These are phyloP conservation scores for mouse (Mus musculus) DNA, from an alignment of 2,113 vertebrate genomes.

Conservation along the genomic window DNA sequence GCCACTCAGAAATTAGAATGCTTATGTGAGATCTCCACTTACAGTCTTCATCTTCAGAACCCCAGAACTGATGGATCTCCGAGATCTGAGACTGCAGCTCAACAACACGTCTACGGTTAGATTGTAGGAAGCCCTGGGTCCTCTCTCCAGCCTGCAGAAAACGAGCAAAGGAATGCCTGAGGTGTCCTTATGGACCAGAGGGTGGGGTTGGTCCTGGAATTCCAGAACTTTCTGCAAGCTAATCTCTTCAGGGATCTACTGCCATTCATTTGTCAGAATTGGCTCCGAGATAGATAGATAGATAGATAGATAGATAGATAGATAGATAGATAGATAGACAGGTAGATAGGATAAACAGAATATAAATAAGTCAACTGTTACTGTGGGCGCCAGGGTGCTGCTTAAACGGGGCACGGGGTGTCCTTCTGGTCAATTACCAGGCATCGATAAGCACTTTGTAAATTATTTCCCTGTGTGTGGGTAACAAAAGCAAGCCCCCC, in stretches of 20 bases:
- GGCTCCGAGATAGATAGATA: slow-evolving; percentile 41
- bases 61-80: slow-evolving; percentile 57
- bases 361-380: slow-evolving; percentile 68
- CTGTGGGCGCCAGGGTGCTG: not conserved
- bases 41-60: slow-evolving; percentile 73
- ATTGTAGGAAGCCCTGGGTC: not conserved
- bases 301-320: too few relatives aligned
- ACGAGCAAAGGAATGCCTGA: too few relatives aligned
- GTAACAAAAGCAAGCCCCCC: rapidly evolving
- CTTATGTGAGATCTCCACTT: slow-evolving; percentile 65
- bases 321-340: too few relatives aligned
- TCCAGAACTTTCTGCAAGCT: not conserved
- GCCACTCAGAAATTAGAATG: slow-evolving; percentile 50
- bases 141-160: not conserved
- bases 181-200: slow-evolving; percentile 41
- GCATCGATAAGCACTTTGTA: slow-evolving; percentile 59
- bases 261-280: slow-evolving; percentile 85
- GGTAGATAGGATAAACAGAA: not conserved
- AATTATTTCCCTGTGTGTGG: not conserved
- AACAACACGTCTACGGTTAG: not conserved
- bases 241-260: slow-evolving; percentile 69
- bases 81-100: not conserved
- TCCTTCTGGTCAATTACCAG: slow-evolving; percentile 62
- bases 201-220: slow-evolving; percentile 22
- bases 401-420: not conserved